Base-by-base conservation (phyloP, 1,140 invertebrate genomes). In the Drosophila albomicans region DNA sequence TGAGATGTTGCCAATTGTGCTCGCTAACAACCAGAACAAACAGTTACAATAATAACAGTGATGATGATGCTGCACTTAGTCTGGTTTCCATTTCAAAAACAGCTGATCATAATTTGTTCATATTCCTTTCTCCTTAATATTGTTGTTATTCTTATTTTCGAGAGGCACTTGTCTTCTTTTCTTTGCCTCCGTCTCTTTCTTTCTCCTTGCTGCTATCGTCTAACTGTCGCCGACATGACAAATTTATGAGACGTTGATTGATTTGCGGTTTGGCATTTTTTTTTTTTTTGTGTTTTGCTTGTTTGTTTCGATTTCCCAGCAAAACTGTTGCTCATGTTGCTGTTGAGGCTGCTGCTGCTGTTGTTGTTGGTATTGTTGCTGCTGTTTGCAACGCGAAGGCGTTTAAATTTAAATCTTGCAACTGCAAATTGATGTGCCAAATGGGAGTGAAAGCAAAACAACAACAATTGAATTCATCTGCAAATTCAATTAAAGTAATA, bases 181-280 rank as follows among this genome's bases (percentile, higher is more conserved):
- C 43, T 51, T 6, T 62, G 13, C 8, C 20, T 61, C 25, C 28
- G 16, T 57, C 56, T 56, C 35, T 48, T 15, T 45, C 2, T 62
- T 10, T 61, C 16, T 51, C 48, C 43, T 35, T 13, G 43, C 41
- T 49, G 48, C 66, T 68, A 54, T 84, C 69, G 68, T 77, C 65
- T 79, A 75, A 78, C 63, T 85, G 85, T 91, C 79, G 78, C 62
- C 75, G 70, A 70, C 75, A 71, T 85, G 87, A 91, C 88, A 91
- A 91, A 91, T 91, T 91, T 91, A 91, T 91, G 88, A 91, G 89
- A 91, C 89, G 78, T 88, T 91, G 88, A 91, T 91, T 89, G 89
- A 91, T 91, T 84, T 89, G 88, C 77, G 88, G 88, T 87, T 73
- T 65, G 59, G 32, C 54, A 59, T 69, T 62, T 52, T 13, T 20